phyloP scores from a whole-genome alignment of 92 coral and sea anemone genomes.

The Metridium senile region DNA sequence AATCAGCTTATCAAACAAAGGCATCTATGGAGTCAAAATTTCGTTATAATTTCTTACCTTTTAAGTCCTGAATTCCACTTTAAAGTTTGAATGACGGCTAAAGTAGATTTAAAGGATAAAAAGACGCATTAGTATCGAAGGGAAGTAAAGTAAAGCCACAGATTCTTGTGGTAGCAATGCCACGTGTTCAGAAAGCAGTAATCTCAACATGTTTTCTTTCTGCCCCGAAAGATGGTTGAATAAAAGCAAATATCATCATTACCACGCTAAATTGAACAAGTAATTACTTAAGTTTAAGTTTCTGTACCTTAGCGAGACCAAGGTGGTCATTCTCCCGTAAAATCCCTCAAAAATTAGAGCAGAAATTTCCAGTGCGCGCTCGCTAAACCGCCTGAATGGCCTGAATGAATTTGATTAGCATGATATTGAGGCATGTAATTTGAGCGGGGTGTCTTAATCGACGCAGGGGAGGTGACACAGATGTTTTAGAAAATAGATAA shows the following conservation, averaged over 20 bases:
- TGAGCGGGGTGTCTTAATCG: conserved; percentile 2
- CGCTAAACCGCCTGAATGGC: background rate
- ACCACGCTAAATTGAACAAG: background rate
- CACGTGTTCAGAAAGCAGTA: conserved; percentile 30
- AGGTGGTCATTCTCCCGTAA: background rate
- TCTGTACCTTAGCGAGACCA: background rate
- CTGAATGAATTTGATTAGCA: conserved; percentile 4
- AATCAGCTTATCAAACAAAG: background rate
- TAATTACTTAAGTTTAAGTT: background rate
- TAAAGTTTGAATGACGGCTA: background rate
- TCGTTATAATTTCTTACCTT: background rate
- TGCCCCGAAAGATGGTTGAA: conserved; percentile 88
- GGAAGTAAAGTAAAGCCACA: background rate
- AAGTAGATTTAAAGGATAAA: background rate
- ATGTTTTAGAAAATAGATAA: background rate
- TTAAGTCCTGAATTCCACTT: background rate
- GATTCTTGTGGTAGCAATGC: background rate
- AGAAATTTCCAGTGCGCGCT: conserved; percentile 1
- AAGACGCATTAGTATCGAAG: background rate
- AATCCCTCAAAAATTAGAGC: conserved; percentile 4
- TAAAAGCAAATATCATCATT: conserved; percentile 38
- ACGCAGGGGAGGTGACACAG: conserved; percentile 8
- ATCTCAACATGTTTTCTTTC: conserved; percentile 49
- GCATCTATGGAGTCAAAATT: background rate
- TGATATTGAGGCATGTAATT: conserved; percentile 19